Conservation (phyloP, 2,888 invertebrate genomes). For the Epirrhoe tristata region DNA sequence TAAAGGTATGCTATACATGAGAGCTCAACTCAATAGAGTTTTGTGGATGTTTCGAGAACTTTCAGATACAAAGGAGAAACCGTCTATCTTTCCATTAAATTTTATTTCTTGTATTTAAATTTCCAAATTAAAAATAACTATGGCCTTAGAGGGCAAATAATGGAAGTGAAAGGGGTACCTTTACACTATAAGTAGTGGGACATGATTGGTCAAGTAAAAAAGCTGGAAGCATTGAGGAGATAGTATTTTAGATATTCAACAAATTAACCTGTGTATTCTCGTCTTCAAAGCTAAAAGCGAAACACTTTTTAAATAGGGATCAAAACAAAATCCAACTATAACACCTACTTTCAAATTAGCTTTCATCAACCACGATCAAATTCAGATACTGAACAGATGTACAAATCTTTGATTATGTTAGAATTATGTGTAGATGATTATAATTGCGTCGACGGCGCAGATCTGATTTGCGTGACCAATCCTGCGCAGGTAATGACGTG, state of each 20-base stretch:
- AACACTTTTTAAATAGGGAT: too few relatives aligned
- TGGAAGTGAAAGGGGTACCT: too few relatives aligned
- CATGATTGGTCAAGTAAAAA: too few relatives aligned
- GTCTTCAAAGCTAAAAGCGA: too few relatives aligned
- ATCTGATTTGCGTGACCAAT: constrained; percentile 84
- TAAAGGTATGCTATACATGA: constrained; percentile 9
- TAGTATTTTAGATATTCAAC: too few relatives aligned
- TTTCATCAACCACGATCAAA: constrained; percentile 24
- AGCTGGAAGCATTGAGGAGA: too few relatives aligned
- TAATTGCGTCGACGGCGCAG: constrained; percentile 81
- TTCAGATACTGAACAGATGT: constrained; percentile 69
- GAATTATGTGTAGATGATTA: constrained; percentile 83
- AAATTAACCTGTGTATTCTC: too few relatives aligned
- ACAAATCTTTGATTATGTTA: constrained; percentile 79
- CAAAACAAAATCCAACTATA: too few relatives aligned
- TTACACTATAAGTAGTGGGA: too few relatives aligned
- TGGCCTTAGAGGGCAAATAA: neutral
- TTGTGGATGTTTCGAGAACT: constrained; percentile 5
- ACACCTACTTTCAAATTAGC: constrained; percentile 16
- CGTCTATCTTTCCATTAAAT: neutral
- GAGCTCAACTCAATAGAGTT: constrained; percentile 9
- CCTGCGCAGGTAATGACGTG: constrained; percentile 73
- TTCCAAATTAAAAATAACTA: neutral
- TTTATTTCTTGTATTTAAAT: neutral
- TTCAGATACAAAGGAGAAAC: neutral